phyloP scores from a whole-genome alignment of 2,113 vertebrate species.

The Sitta europaea region DNA sequence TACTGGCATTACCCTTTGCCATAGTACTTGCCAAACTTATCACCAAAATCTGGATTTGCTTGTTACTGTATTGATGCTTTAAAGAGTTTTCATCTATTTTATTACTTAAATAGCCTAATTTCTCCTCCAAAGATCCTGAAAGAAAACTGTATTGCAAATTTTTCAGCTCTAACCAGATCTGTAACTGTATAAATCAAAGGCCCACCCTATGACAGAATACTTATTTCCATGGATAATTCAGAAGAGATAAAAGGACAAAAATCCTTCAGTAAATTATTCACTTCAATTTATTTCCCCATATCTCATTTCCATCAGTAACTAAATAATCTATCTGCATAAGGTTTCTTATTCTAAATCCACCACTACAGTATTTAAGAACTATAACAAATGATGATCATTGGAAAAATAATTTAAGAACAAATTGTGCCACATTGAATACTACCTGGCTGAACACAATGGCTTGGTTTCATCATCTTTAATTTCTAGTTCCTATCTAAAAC shows the following conservation, averaged over 20 bases:
- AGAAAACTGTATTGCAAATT: not conserved
- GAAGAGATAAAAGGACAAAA: not conserved
- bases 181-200: not conserved
- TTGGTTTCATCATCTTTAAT: not conserved
- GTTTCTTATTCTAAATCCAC: not conserved
- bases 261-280: not conserved
- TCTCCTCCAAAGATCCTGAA: not conserved
- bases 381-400: not conserved
- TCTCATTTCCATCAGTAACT: not conserved
- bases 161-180: not conserved
- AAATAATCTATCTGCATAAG: not conserved
- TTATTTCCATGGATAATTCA: not conserved
- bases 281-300: not conserved
- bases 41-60: not conserved
- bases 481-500: not conserved
- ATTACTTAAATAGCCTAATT: not conserved
- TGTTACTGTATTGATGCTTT: not conserved
- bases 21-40: not conserved
- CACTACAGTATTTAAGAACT: not conserved
- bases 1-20: not conserved
- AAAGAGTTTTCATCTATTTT: not conserved
- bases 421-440: not conserved
- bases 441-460: not conserved
- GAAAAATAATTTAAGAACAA: not conserved
- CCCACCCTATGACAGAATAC: not conserved